Evolutionary conservation across 2,113 vertebrate genomes (phyloP), one percentile per base, ranked within the genome.

Genomic region (Ceratotherium simum): DNA sequence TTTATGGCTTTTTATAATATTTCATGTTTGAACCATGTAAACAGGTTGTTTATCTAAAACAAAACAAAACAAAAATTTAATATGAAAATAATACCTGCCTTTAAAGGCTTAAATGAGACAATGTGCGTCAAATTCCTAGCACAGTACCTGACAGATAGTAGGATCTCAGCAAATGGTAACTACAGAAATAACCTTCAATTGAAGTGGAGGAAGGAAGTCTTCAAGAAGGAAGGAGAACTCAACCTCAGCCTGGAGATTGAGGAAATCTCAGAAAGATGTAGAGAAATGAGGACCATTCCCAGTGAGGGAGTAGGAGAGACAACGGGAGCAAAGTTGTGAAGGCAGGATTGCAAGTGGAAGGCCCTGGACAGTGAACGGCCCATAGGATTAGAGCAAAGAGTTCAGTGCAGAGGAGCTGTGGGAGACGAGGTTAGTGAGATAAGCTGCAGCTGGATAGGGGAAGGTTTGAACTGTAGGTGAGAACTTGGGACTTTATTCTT

Each of bases 401-500:
- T 51, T 69, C 8, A 2, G 33, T 3, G 42, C 54, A 25, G 29
- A 69, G 48, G 13, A 70, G 27, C 64, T 4, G 18, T 51, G 54
- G 12, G 27, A 75, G 56, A 33, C 48, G 56, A 56, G 36, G 72
- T 85, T 46, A 64, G 27, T 83, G 54, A 73, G 81, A 20, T 2
- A 20, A 67, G 10, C 2, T 51, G 14, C 18, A 31, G 67, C 21
- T 27, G 12, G 17, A 10, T 2, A 23, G 46, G 9, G 20, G 31
- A 91, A 36, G 4, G 14, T 51, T 48, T 82, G 87, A 96, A 78
- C n/a, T 78, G 39, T 78, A 25, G 14, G n/a, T 76, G 70, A 72
- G 60, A 95, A 60, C 16, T 75, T 87, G 58, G 23, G 36, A 62
- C 27, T 78, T 90, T 75, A 58, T 91, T 81, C 31, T 96, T 93